Percentiles rank a stretch among this genome's conserved stretches.
These are phyloP conservation scores for Drosophila sp. DNA, from an alignment of 1,140 invertebrate genomes.

Conservation along the genomic window DNA sequence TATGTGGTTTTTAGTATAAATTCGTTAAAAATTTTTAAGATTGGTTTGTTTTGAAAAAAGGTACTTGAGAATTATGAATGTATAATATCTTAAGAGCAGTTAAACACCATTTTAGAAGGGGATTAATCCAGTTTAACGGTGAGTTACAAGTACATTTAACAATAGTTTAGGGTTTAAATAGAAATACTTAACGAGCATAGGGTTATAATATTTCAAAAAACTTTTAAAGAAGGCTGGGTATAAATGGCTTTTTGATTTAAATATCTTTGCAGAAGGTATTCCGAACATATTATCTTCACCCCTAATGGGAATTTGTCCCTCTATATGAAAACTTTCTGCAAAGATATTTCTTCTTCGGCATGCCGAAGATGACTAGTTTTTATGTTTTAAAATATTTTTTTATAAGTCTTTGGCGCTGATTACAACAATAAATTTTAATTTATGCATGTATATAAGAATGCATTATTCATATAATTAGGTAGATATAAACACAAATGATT, in stretches of 20 bases:
- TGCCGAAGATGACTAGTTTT: neutral
- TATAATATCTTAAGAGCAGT: constrained; percentile 45
- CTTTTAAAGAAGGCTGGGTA: constrained; percentile 57
- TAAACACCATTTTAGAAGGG: constrained; percentile 43
- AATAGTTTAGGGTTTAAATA: constrained; percentile 46
- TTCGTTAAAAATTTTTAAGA: constrained; percentile 78
- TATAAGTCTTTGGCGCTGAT: constrained; percentile 79
- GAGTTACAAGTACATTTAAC: constrained; percentile 53
- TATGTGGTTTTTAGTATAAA: constrained; percentile 62
- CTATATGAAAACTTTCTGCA: neutral
- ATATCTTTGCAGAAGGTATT: constrained; percentile 1
- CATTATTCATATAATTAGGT: constrained; percentile 29
- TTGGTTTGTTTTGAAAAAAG: constrained; percentile 69
- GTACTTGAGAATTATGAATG: constrained; percentile 73
- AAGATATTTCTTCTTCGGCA: constrained; percentile 1
- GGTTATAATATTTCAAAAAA: constrained; percentile 39
- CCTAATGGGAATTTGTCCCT: no score
- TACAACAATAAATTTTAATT: constrained; percentile 53
- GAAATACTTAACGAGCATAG: constrained; percentile 48
- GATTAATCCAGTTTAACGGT: constrained; percentile 38
- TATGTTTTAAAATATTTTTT: constrained; percentile 32
- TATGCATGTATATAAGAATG: constrained; percentile 42
- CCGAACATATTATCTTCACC: neutral
- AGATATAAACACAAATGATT: constrained; percentile 60
- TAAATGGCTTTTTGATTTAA: constrained; percentile 9